phyloP scores from a whole-genome alignment of 2,797 vertebrate genomes.

The Schizothorax lantsangensis region DNA sequence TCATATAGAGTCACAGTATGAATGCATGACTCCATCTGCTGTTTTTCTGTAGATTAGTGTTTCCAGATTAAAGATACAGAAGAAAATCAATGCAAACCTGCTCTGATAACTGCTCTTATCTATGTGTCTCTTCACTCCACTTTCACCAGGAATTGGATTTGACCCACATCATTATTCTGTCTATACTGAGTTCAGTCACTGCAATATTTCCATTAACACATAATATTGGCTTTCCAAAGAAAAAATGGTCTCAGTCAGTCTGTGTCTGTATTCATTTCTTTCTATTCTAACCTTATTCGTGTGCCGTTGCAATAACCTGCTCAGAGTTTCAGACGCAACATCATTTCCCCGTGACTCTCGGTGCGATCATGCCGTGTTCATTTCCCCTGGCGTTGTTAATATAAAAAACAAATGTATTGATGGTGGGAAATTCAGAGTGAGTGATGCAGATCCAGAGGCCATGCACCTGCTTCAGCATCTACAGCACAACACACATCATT shows the following conservation, averaged over 20 bases:
- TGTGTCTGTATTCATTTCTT: conserved; percentile 12
- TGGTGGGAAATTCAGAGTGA: background rate
- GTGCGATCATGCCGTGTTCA: conserved; percentile 16
- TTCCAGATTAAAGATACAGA: background rate
- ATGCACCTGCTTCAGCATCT: conserved; percentile 43
- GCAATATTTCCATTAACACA: conserved; percentile 42
- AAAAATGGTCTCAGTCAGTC: conserved; percentile 14
- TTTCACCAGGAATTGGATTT: background rate
- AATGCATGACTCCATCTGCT: background rate
- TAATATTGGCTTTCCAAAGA: conserved; percentile 35
- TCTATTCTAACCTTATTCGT: conserved; percentile 15
- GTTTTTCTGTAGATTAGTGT: background rate
- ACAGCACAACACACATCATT: conserved; percentile 5
- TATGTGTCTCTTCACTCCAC: background rate
- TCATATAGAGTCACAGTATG: background rate
- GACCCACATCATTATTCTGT: conserved; percentile 22
- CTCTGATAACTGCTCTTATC: background rate
- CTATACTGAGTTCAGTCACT: conserved; percentile 29
- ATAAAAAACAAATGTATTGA: conserved; percentile 43
- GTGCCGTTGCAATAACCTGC: conserved; percentile 34
- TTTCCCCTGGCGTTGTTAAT: conserved; percentile 44
- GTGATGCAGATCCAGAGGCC: conserved; percentile 32
- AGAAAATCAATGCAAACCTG: background rate
- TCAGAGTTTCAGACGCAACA: conserved; percentile 12
- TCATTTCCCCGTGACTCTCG: conserved; percentile 12